Evolutionary conservation across 2,888 invertebrate species (phyloP).

Genomic region (Ennomos quercinarius): DNA sequence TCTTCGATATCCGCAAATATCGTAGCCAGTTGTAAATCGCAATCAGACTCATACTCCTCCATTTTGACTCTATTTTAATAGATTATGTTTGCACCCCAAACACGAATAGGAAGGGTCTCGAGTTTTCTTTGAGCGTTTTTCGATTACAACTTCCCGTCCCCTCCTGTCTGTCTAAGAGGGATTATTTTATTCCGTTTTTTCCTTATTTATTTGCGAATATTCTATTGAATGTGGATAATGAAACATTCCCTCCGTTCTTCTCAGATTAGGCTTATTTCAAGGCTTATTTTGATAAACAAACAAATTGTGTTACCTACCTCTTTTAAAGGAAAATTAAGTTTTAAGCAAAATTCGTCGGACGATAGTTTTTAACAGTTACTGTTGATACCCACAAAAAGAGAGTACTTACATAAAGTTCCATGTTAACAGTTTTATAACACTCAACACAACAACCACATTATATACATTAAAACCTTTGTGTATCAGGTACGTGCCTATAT

Average conservation of each 20-base stretch:
- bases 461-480: slow-evolving; percentile 24
- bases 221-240: slow-evolving; percentile 27
- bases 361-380: no score
- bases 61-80: slow-evolving; percentile 50
- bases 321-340: no score
- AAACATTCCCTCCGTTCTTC: slow-evolving; percentile 30
- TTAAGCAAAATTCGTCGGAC: no score
- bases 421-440: slow-evolving; percentile 3
- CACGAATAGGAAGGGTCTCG: slow-evolving; percentile 42
- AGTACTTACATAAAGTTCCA: no score
- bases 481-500: slow-evolving; percentile 32
- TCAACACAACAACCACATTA: slow-evolving; percentile 17
- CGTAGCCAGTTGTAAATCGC: slow-evolving; percentile 37
- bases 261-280: slow-evolving; percentile 29
- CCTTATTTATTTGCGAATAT: slow-evolving; percentile 45
- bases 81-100: slow-evolving; percentile 51
- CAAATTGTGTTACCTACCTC: no score
- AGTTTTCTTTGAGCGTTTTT: slow-evolving; percentile 58
- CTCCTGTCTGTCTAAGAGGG: slow-evolving; percentile 47
- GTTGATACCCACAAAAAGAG: no score
- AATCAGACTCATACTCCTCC: slow-evolving; percentile 44
- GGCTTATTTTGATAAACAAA: slow-evolving; percentile 26
- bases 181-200: slow-evolving; percentile 50
- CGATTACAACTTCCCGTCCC: slow-evolving; percentile 55
- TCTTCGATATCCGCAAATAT: slow-evolving; percentile 22